phyloP scores from a whole-genome alignment of 2,888 invertebrate genomes.

The Xiphydria camelus region DNA sequence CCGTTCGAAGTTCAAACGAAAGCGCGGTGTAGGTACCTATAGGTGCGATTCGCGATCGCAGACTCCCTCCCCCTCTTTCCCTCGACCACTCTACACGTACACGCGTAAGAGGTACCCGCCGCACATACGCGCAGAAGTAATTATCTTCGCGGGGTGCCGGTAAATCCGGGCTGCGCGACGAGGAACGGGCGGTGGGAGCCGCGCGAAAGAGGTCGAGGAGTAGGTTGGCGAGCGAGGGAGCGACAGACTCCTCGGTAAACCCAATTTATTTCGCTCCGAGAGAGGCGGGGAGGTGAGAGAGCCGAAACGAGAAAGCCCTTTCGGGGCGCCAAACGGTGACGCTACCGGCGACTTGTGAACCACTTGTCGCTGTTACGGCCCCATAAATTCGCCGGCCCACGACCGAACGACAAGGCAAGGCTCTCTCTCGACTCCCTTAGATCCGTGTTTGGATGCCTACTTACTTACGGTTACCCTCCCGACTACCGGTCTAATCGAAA shows the following conservation, averaged over 20 bases:
- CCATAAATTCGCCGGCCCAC: conserved; percentile 62
- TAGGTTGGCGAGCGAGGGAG: no score
- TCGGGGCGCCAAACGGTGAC: conserved; percentile 64
- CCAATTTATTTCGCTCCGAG: conserved; percentile 54
- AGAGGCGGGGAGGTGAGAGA: conserved; percentile 42
- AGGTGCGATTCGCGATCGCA: no score
- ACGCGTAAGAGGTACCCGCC: no score
- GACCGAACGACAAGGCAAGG: conserved; percentile 31
- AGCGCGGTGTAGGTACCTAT: no score
- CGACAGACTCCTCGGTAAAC: conserved; percentile 41
- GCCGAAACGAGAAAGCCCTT: conserved; percentile 47
- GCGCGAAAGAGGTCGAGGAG: not conserved
- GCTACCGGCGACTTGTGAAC: conserved; percentile 65
- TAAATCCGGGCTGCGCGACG: no score
- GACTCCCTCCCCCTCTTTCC: no score
- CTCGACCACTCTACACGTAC: no score
- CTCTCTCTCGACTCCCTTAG: conserved; percentile 32
- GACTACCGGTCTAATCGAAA: conserved; percentile 30
- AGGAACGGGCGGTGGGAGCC: no score
- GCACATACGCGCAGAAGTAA: conserved; percentile 13
- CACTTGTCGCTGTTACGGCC: conserved; percentile 67
- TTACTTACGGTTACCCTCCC: conserved; percentile 35
- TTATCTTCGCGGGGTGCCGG: conserved; percentile 29
- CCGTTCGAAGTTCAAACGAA: no score
- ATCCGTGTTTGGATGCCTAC: conserved; percentile 42